phyloP scores from a whole-genome alignment of 92 coral and sea anemone species.

The Virgularia gustaviana region DNA sequence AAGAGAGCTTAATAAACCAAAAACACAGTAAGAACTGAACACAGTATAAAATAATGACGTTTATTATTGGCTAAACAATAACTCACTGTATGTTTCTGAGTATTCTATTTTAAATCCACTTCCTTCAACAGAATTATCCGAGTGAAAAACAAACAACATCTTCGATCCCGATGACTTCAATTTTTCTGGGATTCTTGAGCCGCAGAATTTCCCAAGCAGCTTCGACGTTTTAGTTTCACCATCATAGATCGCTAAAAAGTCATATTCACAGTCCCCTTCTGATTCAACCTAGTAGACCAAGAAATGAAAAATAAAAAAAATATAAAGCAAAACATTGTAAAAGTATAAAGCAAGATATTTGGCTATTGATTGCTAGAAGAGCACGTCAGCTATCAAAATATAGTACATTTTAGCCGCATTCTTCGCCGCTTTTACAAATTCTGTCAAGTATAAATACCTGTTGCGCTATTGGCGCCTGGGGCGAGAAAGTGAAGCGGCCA shows the following conservation, averaged over 20 bases:
- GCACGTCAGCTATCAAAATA: conserved; percentile 43
- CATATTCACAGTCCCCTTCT: conserved; percentile 74
- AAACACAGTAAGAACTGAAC: not conserved
- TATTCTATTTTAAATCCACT: conserved; percentile 73
- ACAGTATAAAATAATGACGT: not conserved
- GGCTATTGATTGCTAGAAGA: conserved; percentile 45
- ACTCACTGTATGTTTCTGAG: conserved; percentile 53
- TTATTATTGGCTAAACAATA: not conserved
- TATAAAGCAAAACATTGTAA: not conserved
- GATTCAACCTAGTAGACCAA: conserved; percentile 58
- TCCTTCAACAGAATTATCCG: conserved; percentile 66
- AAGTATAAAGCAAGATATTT: not conserved
- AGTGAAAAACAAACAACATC: conserved; percentile 63
- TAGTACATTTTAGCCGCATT: conserved; percentile 21
- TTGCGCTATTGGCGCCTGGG: no score
- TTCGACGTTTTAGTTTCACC: conserved; percentile 51
- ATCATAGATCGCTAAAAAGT: conserved; percentile 71
- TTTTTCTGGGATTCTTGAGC: conserved; percentile 38
- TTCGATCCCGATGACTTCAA: conserved; percentile 65
- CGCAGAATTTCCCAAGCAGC: conserved; percentile 74
- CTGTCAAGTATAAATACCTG: no score
- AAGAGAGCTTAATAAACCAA: not conserved
- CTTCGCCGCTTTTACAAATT: no score
- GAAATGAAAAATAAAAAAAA: not conserved
- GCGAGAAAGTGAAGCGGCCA: no score